These are phyloP conservation scores for Pogoniulus pusillus DNA, from an alignment of 2,797 vertebrate genomes.

Conservation along the genomic window DNA sequence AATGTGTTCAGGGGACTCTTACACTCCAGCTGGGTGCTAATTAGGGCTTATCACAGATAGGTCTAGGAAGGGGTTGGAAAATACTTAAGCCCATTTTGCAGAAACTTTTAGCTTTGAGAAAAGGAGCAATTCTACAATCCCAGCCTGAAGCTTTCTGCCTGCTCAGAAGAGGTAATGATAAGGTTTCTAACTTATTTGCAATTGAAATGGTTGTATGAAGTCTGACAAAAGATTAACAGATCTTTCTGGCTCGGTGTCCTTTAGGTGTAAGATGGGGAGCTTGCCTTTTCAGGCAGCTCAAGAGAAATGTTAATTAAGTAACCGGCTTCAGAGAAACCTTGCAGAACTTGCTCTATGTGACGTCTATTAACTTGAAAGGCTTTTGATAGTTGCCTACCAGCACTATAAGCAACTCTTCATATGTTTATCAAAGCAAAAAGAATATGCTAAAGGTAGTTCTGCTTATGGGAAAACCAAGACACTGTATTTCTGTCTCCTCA, in stretches of 20 bases:
- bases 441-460: not conserved
- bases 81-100: slow-evolving; percentile 32
- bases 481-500: not conserved
- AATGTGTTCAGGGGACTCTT: not conserved
- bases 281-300: not conserved
- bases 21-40: slow-evolving; percentile 35
- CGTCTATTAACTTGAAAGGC: slow-evolving; percentile 13
- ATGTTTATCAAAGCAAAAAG: not conserved
- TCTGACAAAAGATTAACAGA: not conserved
- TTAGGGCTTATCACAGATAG: slow-evolving; percentile 13
- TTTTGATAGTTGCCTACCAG: not conserved
- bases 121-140: not conserved
- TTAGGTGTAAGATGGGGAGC: not conserved
- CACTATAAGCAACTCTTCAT: not conserved
- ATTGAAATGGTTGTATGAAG: not conserved
- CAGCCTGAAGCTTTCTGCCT: not conserved
- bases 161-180: not conserved
- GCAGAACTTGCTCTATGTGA: not conserved
- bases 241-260: not conserved
- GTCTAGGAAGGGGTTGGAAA: slow-evolving; percentile 24
- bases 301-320: not conserved
- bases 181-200: not conserved
- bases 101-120: not conserved
- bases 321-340: not conserved
- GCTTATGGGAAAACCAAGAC: not conserved